Conservation (phyloP, 2,797 vertebrate species). For the Tadarida brasiliensis region DNA sequence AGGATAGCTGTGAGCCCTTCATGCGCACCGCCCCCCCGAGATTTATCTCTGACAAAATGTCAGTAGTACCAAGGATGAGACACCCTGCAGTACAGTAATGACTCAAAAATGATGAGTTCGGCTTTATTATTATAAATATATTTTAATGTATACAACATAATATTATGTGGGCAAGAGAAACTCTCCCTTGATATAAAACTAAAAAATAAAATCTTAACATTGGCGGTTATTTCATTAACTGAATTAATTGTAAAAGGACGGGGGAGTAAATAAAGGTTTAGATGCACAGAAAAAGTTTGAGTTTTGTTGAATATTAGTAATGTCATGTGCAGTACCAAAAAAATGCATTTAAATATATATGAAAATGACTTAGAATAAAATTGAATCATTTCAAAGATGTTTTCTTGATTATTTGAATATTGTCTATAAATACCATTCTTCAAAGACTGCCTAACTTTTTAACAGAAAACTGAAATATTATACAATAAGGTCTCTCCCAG, state of each 20-base stretch:
- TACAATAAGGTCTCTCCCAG: neutral
- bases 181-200: neutral
- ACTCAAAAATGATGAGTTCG: neutral
- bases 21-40: fast-evolving
- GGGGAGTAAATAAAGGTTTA: neutral
- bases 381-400: neutral
- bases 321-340: neutral
- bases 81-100: neutral
- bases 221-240: neutral
- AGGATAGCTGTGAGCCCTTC: neutral
- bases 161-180: neutral
- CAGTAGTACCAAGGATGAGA: neutral
- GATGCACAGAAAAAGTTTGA: neutral
- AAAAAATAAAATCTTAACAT: neutral
- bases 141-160: slow-evolving; percentile 51
- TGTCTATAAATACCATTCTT: slow-evolving; percentile 30
- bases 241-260: neutral
- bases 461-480: slow-evolving; percentile 43
- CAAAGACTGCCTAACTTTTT: neutral
- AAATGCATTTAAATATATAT: slow-evolving; percentile 46
- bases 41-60: neutral
- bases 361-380: slow-evolving; percentile 2
- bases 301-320: neutral
- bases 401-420: slow-evolving; percentile 7
- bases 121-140: slow-evolving; percentile 64